Evolutionary conservation across 2,113 vertebrate genomes (phyloP), one percentile per base, ranked within the genome.

Genomic region (Choloepus hoffmanni): DNA sequence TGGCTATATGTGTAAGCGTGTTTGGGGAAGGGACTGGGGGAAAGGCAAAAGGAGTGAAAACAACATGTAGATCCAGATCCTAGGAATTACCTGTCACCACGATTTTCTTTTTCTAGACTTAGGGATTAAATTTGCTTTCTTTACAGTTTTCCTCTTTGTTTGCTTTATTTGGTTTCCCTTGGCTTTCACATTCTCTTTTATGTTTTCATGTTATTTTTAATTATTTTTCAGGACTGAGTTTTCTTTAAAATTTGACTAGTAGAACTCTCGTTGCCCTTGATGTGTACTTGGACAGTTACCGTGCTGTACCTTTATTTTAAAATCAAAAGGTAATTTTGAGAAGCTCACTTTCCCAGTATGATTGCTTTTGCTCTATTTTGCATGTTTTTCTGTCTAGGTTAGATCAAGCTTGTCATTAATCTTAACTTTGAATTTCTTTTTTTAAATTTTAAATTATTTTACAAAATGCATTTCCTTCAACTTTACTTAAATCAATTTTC

Each of bases 281-380:
- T 15, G 53, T 65, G 36, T 24, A 10, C 28, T 70, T 43, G 45
- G 7, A 33, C 26, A 60, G 24, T 70, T 3, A 65, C 45, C 55
- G 74, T 24, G 21, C 62, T 63, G 36, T 16, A 13, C 15, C 50
- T 93, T 89, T 89, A n/a, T 87, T 89, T 92, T 83, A 79, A 95
- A 72, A 58, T 58, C 7, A 30, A 43, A 89, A 89, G 48, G 9
- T 86, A 28, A 45, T 33, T 91, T 40, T 73, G 8, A 45, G 30
- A 28, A 50, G 60, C 15, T 90, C 3, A 8, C 26, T 67, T 62
- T 28, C 36, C 67, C 10, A 83, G 50, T 23, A 45, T 45, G 4
- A 21, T 8, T 3, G 40, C 40, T 55, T 58, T 16, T 92, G 21
- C 24, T 76, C 33, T 23, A 11, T 62, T 45, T 89, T 82, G 14